Percentiles rank a stretch among this genome's conserved stretches.
These are phyloP conservation scores for Halcyon malimbica DNA, from an alignment of 2,113 vertebrate species.

Conservation along the genomic window DNA sequence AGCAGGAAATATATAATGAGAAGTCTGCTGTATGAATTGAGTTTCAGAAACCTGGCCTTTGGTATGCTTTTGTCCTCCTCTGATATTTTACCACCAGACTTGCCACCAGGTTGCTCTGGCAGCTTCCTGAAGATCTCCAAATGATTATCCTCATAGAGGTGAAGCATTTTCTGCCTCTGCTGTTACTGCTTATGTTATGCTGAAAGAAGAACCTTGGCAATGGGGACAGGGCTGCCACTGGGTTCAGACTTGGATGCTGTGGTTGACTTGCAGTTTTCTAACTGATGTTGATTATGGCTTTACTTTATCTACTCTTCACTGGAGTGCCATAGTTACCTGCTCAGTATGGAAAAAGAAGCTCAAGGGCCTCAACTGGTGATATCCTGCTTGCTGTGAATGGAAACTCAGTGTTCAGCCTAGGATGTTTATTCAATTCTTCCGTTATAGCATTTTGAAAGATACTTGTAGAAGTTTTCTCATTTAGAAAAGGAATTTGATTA, in stretches of 20 bases:
- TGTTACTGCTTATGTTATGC: not conserved
- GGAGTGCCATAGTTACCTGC: not conserved
- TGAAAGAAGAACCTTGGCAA: not conserved
- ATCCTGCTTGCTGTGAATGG: not conserved
- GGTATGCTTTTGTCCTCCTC: not conserved
- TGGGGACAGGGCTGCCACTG: not conserved
- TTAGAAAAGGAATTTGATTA: not conserved
- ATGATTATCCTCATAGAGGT: not conserved
- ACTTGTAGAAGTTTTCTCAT: not conserved
- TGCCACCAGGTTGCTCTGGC: not conserved
- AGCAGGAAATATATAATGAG: not conserved
- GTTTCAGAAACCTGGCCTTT: not conserved
- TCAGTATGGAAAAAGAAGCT: not conserved
- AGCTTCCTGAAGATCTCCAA: not conserved
- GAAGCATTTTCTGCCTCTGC: not conserved
- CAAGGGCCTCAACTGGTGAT: not conserved
- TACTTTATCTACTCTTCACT: not conserved
- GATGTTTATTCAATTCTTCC: not conserved
- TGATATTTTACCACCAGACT: not conserved
- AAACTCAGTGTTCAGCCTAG: not conserved
- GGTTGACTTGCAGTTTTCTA: not conserved
- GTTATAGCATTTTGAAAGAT: not conserved
- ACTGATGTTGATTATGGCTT: not conserved
- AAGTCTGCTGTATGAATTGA: not conserved
- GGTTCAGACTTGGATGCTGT: not conserved